Evolutionary conservation across 2,888 invertebrate species (phyloP).

Genomic region (Drosophila peninsularis): DNA sequence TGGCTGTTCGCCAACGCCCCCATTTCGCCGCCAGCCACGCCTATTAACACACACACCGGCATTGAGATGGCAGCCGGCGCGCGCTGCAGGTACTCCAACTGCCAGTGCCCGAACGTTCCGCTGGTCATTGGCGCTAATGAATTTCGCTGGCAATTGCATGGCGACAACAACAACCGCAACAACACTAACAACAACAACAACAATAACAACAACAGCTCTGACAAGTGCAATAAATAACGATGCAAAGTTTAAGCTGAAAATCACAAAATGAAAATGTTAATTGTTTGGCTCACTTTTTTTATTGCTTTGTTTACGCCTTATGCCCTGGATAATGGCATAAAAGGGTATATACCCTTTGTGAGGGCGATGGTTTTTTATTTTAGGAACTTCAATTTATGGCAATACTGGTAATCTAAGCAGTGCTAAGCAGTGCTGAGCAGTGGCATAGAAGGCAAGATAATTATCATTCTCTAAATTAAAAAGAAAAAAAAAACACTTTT

Average conservation of each 20-base stretch:
- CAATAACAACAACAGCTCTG: conserved; percentile 25
- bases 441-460: no score
- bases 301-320: conserved; percentile 6
- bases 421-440: no score
- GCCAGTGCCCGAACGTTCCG: background rate
- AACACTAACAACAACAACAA: conserved; percentile 20
- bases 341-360: background rate
- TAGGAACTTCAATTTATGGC: no score
- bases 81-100: conserved; percentile 46
- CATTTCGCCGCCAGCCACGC: conserved; percentile 19
- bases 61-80: conserved; percentile 45
- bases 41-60: conserved; percentile 34
- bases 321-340: background rate
- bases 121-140: conserved; percentile 58
- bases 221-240: conserved; percentile 66
- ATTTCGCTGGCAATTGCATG: conserved; percentile 61
- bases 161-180: conserved; percentile 8
- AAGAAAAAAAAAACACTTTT: no score
- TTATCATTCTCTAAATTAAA: no score
- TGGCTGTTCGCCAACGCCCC: conserved; percentile 12
- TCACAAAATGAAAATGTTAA: conserved; percentile 79
- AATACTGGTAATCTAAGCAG: no score
- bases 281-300: conserved; percentile 58
- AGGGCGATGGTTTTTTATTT: no score
- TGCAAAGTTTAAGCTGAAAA: conserved; percentile 65